Evolutionary conservation across 2,113 vertebrate genomes (phyloP).

Genomic region (Embiotoca jacksoni): DNA sequence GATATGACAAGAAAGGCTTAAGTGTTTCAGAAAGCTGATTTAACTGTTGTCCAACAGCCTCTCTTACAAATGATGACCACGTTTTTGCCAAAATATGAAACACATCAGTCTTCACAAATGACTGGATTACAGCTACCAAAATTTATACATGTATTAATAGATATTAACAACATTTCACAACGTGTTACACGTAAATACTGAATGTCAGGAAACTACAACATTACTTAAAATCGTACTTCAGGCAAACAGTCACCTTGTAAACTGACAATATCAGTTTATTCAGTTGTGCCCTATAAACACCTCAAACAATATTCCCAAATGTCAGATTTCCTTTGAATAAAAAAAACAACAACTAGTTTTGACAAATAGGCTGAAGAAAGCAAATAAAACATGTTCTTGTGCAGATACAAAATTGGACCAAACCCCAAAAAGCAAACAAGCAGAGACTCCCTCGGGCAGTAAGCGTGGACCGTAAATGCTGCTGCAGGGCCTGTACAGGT

Average conservation of each 20-base stretch:
- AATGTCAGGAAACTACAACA: background rate
- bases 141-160: too few relatives aligned
- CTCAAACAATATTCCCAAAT: constrained; percentile 15
- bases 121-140: background rate
- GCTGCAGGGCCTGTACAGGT: background rate
- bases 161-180: background rate
- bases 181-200: background rate
- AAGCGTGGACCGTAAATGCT: background rate
- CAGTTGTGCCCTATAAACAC: constrained; percentile 27
- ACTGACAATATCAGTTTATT: constrained; percentile 13
- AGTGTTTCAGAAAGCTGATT: background rate
- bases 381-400: background rate
- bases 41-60: background rate
- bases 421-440: constrained; percentile 29
- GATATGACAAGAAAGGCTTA: background rate
- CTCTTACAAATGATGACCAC: background rate
- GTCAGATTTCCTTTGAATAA: background rate
- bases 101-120: background rate
- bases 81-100: background rate
- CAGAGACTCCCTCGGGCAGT: background rate
- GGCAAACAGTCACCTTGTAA: constrained; percentile 17
- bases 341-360: background rate
- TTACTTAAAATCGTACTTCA: background rate
- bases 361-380: too few relatives aligned
- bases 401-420: background rate